Conservation (phyloP, 2,113 vertebrate genomes). For the Pachypanchax playfairii region DNA sequence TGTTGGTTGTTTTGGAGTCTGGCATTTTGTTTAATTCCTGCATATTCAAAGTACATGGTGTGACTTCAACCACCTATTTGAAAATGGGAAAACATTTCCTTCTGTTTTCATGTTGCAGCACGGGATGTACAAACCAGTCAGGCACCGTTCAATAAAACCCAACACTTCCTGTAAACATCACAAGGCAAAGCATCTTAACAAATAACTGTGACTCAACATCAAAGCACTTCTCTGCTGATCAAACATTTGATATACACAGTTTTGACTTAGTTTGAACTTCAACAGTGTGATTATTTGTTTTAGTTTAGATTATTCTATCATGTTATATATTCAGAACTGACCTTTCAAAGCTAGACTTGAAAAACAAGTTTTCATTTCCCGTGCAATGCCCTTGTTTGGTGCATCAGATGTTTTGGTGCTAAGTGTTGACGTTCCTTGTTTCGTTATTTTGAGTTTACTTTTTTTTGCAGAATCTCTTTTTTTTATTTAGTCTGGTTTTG, state of each 20-base stretch:
- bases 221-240: constrained; percentile 28
- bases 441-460: not conserved
- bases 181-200: constrained; percentile 10
- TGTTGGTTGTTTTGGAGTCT: not conserved
- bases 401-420: not conserved
- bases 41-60: not conserved
- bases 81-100: too few relatives aligned
- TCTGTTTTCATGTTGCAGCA: constrained; percentile 25
- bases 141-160: constrained; percentile 35
- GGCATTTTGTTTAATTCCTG: not conserved
- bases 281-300: constrained; percentile 12
- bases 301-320: not conserved
- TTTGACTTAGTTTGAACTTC: constrained; percentile 8
- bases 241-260: not conserved
- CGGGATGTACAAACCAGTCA: constrained; percentile 16
- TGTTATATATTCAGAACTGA: not conserved
- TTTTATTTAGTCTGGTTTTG: too few relatives aligned
- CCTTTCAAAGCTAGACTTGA: not conserved
- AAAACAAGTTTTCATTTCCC: not conserved
- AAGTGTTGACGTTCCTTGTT: not conserved
- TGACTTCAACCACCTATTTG: not conserved
- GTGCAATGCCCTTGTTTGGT: not conserved
- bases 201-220: constrained; percentile 44
- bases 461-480: too few relatives aligned
- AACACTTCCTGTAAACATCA: constrained; percentile 53